phyloP scores from a whole-genome alignment of 2,113 vertebrate species.

The Oncorhynchus keta region DNA sequence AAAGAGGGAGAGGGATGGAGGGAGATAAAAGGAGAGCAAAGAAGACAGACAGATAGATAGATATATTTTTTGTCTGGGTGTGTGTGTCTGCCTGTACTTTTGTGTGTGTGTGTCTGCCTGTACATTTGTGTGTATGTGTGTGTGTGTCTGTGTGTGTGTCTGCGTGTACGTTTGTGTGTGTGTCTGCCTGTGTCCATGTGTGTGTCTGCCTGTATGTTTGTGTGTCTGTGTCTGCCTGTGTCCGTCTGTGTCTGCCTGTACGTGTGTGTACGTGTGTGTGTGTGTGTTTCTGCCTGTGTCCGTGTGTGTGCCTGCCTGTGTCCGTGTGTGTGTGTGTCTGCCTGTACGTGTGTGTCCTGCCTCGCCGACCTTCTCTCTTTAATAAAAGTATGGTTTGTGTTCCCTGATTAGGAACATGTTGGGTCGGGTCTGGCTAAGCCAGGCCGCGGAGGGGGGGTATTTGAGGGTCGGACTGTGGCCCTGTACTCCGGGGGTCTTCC shows the following conservation, averaged over 20 bases:
- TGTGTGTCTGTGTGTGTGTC: background rate
- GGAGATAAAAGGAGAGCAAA: background rate
- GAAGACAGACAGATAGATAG: background rate
- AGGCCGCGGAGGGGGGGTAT: conserved; percentile 28
- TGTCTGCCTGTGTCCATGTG: conserved; percentile 53
- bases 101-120: too few relatives aligned
- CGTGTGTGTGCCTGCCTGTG: too few relatives aligned
- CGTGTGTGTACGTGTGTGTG: too few relatives aligned
- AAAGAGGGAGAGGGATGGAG: conserved; percentile 37
- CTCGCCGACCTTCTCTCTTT: conserved; percentile 70
- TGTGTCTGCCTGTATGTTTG: too few relatives aligned
- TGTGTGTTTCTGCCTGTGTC: too few relatives aligned
- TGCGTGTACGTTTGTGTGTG: conserved; percentile 27
- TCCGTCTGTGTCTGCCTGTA: too few relatives aligned
- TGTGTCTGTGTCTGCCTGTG: too few relatives aligned
- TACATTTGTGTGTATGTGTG: too few relatives aligned
- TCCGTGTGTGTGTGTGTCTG: too few relatives aligned
- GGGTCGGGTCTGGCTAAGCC: conserved; percentile 75
- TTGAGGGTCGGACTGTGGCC: conserved; percentile 72
- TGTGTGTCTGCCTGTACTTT: too few relatives aligned
- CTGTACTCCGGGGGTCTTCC: conserved; percentile 85
- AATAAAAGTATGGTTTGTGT: conserved; percentile 96
- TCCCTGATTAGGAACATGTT: conserved; percentile 98
- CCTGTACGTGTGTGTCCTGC: conserved; percentile 15
- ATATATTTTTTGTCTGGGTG: too few relatives aligned